These are phyloP conservation scores for Masticophis lateralis DNA, from an alignment of 2,797 vertebrate genomes.

Conservation along the genomic window DNA sequence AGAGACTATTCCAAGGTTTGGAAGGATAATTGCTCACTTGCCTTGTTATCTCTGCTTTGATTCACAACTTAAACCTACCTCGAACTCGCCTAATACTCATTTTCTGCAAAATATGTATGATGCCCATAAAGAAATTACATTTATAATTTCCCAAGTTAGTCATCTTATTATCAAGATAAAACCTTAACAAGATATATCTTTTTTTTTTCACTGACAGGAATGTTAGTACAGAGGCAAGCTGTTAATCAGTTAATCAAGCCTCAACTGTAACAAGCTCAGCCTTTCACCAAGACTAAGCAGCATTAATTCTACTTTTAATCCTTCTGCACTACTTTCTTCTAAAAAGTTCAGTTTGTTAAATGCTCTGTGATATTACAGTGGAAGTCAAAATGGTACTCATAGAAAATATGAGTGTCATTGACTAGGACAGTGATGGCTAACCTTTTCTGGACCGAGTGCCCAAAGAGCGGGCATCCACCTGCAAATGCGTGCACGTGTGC, in stretches of 20 bases:
- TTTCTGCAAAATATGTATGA: conserved; percentile 38
- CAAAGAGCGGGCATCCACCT: too few relatives aligned
- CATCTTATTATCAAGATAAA: not conserved
- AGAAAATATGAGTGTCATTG: not conserved
- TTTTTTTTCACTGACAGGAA: not conserved
- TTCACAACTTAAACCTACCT: conserved; percentile 39
- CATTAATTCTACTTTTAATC: not conserved
- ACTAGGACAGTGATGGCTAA: too few relatives aligned
- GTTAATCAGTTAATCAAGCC: conserved; percentile 1
- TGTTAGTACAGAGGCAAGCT: not conserved
- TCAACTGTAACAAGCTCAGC: rapidly evolving
- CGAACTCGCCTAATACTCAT: conserved; percentile 45
- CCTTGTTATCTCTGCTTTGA: conserved; percentile 41
- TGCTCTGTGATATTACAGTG: not conserved
- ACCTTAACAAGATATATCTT: not conserved
- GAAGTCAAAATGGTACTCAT: not conserved
- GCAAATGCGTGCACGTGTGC: too few relatives aligned
- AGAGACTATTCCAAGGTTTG: conserved; percentile 19
- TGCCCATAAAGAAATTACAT: conserved; percentile 36
- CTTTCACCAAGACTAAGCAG: not conserved
- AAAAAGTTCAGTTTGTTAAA: not conserved
- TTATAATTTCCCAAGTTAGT: conserved; percentile 26
- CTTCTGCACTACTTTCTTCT: not conserved
- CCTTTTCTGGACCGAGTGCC: too few relatives aligned
- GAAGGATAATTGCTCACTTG: conserved; percentile 36